Evolutionary conservation across 2,888 invertebrate species (phyloP), one percentile per base, ranked within the genome.

Genomic region (Thyatira batis): DNA sequence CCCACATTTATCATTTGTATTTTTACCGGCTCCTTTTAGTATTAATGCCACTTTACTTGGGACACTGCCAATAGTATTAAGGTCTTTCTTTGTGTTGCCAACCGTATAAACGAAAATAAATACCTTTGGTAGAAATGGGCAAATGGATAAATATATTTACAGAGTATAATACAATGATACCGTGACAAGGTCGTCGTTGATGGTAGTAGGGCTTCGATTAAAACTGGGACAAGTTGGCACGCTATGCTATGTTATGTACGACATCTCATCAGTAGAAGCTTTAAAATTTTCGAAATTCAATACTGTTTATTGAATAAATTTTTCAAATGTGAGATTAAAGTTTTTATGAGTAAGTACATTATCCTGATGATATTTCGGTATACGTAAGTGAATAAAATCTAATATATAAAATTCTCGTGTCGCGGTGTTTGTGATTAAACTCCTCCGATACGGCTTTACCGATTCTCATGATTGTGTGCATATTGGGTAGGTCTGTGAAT

Each of bases 121-220:
- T 50, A 49, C 49, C 17, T 28, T 30, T 30, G 20, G 28, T 27
- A n/a, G 49, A 39, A 52, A 44, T 20, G 33, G 33, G 10, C 13
- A 30, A 33, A 45, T 46, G 20, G 28, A 20, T 49, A 45, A 33
- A 59, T 55, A 58, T 55, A 27, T 51, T 59, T 20, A 20, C 2
- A 9, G 9, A 17, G 25, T 45, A 27, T 48, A 48, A 11, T 9
- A 25, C 25, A 27, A 21, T 45, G 54, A 54, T 66, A 65, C 57
- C 61, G 57, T 63, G 63, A 61, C 77, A 77, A 78, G 75, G 78
- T 71, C 73, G 62, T 45, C 27, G 51, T 51, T 58, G 53, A 54
- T 65, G 64, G 58, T 66, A 67, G 69, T 76, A 75, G 71, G 78
- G 78, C 76, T 77, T 79, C 78, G 60, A 63, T 60, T 61, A 57